Conservation (phyloP, 2,113 vertebrate genomes). For the Collichthys lucidus region DNA sequence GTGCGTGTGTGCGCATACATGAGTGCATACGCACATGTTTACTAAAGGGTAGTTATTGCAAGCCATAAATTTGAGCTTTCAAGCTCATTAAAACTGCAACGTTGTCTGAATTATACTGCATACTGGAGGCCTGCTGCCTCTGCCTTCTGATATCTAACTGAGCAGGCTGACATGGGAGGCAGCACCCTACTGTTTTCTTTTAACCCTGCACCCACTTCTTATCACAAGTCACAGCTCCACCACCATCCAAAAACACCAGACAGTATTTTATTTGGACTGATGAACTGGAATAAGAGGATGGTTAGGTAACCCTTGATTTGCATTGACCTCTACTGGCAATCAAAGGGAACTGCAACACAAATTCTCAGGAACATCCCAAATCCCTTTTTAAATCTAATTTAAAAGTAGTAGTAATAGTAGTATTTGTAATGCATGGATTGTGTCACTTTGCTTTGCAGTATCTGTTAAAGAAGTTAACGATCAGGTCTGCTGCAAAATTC, state of each 20-base stretch:
- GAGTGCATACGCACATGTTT: too few species aligned
- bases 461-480: too few species aligned
- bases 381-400: neutral
- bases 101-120: neutral
- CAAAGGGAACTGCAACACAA: conserved; percentile 1
- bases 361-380: neutral
- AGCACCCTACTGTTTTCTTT: neutral
- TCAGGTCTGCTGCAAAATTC: neutral
- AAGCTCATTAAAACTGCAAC: too few species aligned
- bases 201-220: conserved; percentile 7
- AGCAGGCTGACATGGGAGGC: neutral
- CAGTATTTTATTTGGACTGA: neutral
- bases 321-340: conserved; percentile 29
- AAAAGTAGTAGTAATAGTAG: too few species aligned
- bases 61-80: too few species aligned
- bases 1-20: too few species aligned
- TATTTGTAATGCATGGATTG: neutral
- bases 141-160: neutral
- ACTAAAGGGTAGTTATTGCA: too few species aligned
- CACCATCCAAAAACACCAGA: neutral
- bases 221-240: conserved; percentile 3
- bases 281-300: neutral
- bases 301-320: neutral
- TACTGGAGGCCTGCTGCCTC: conserved; percentile 1
- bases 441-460: neutral